Evolutionary conservation across 1,140 invertebrate genomes (phyloP).

Genomic region (Drosophila truncata): DNA sequence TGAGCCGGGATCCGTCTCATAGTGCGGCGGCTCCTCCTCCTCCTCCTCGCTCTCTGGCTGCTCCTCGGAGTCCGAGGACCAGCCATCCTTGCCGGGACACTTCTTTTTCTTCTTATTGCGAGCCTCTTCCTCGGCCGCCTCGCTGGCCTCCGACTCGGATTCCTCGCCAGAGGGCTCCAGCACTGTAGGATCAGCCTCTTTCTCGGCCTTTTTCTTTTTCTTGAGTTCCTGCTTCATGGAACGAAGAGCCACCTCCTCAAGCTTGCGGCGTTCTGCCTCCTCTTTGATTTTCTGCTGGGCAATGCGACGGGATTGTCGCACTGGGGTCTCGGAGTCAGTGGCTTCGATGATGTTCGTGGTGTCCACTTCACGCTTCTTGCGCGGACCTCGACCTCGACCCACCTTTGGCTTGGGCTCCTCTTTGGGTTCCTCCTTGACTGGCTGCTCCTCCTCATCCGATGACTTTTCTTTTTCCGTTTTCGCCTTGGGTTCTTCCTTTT

Average conservation of each 20-base stretch:
- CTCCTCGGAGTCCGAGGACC: constrained; percentile 89
- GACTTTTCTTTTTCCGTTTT: not conserved
- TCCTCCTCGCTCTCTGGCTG: constrained; percentile 87
- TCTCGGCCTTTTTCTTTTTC: constrained; percentile 87
- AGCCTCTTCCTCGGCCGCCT: constrained; percentile 85
- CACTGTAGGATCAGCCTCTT: constrained; percentile 75
- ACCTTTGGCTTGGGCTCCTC: constrained; percentile 30
- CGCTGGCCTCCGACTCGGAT: constrained; percentile 77
- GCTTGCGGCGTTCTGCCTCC: constrained; percentile 90
- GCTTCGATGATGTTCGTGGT: constrained; percentile 80
- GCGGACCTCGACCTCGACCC: constrained; percentile 68
- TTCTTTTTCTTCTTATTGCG: constrained; percentile 87
- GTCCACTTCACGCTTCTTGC: constrained; percentile 87
- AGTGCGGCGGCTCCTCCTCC: constrained; percentile 87
- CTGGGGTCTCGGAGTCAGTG: constrained; percentile 86
- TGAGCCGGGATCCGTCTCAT: constrained; percentile 87
- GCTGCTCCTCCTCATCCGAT: constrained; percentile 1
- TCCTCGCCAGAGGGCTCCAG: constrained; percentile 85
- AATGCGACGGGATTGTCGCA: constrained; percentile 92
- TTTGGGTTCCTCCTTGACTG: constrained; percentile 17
- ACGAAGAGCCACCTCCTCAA: constrained; percentile 89
- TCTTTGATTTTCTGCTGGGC: constrained; percentile 94
- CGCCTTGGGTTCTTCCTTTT: not conserved
- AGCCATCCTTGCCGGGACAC: constrained; percentile 88
- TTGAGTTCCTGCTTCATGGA: constrained; percentile 88